Evolutionary conservation across 35 echinoderm and acorn worm genomes (phyloP).

Genomic region (Ophioderma brevispina): DNA sequence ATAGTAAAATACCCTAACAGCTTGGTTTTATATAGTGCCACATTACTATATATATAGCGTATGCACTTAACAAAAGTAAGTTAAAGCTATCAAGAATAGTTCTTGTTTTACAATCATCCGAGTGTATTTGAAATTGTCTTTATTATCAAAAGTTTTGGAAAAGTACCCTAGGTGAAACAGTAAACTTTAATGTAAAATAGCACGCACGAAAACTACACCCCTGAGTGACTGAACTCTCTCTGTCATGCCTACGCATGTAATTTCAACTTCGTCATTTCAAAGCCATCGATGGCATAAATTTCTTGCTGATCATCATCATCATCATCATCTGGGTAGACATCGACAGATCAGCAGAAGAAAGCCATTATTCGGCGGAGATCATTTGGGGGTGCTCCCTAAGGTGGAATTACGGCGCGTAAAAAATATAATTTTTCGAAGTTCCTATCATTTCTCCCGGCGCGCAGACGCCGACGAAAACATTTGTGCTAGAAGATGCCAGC

Average conservation of each 20-base stretch:
- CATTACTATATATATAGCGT: no score
- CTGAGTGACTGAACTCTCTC: no score
- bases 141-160: no score
- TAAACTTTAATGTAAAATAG: no score
- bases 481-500: not conserved
- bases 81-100: no score
- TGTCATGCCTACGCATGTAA: not conserved
- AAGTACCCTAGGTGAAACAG: no score
- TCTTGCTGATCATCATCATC: not conserved
- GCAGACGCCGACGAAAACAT: not conserved
- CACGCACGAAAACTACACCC: no score
- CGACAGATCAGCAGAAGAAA: not conserved
- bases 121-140: no score
- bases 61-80: no score
- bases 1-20: no score
- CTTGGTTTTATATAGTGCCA: no score
- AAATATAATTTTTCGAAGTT: not conserved
- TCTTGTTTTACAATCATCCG: no score
- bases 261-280: not conserved
- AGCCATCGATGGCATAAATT: not conserved
- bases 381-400: not conserved
- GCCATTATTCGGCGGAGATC: slow-evolving; percentile 2
- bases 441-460: not conserved
- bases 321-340: not conserved
- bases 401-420: not conserved